Conservation (phyloP, 2,888 invertebrate genomes). For the Gymnocheta viridis region DNA sequence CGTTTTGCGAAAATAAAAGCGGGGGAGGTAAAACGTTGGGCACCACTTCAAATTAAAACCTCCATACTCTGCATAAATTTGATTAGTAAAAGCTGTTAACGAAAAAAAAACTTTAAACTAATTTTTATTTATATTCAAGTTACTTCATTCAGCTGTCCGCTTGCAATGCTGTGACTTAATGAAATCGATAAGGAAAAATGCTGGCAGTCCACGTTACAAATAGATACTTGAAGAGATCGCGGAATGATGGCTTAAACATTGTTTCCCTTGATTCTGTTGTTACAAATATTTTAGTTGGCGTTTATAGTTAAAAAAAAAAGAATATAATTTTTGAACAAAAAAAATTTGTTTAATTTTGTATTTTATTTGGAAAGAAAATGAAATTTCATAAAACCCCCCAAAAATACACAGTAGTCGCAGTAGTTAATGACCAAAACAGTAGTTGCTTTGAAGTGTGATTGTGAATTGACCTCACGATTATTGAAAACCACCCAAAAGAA, state of each 20-base stretch:
- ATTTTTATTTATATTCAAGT: neutral
- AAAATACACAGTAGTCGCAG: conserved; percentile 35
- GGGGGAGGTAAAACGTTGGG: conserved; percentile 1
- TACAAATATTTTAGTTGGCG: conserved; percentile 23
- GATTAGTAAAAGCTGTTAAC: conserved; percentile 11
- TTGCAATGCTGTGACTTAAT: conserved; percentile 28
- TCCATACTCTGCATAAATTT: conserved; percentile 32
- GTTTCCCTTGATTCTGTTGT: neutral
- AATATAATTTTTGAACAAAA: neutral
- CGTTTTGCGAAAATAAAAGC: neutral
- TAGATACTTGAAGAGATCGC: conserved; percentile 38
- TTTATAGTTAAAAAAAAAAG: neutral
- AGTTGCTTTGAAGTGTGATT: conserved; percentile 61
- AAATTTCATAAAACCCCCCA: neutral
- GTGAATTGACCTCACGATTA: conserved; percentile 63
- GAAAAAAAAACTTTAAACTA: conserved; percentile 1
- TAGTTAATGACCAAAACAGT: conserved; percentile 47
- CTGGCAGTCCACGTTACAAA: conserved; percentile 22
- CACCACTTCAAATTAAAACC: conserved; percentile 15
- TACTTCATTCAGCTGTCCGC: neutral
- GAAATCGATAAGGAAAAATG: conserved; percentile 44
- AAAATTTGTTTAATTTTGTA: conserved; percentile 19
- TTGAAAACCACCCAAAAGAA: conserved; percentile 5
- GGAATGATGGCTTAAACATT: conserved; percentile 24
- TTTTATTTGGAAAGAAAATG: conserved; percentile 29